Base-by-base conservation (phyloP, 2,888 invertebrate species). In the Orthosia gothica region DNA sequence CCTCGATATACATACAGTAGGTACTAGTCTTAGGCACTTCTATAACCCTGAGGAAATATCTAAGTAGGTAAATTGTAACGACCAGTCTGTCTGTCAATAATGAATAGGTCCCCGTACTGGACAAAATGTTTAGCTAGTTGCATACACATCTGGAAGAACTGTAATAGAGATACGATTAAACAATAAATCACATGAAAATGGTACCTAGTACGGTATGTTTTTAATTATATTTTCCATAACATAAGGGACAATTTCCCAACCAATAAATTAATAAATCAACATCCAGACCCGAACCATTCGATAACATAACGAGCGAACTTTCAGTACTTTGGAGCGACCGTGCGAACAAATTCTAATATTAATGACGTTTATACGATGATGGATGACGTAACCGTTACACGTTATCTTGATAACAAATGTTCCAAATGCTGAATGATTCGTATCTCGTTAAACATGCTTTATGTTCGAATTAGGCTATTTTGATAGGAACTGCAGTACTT, bases 271-370 rank as follows among this genome's bases (percentile, higher is more conserved):
- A 40, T 59, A 71, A 70, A 66, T 83, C 45, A 63, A 70, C 71
- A 76, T 57, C 40, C 47, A 23, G 20, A 78, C 13, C n/a, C 15
- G 15, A 13, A 23, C 20, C 82, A 45, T 58, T 59, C 55, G 68
- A 66, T 61, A 81, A 52, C 26, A 26, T 81, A 84, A 85, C 76
- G 85, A 84, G 52, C 61, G 7, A 82, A 85, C 23, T 82, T 84
- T 15, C 49, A 50, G 26, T 50, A 61, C 74, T 80, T 80, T 7
- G 40, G 26, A 15, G 50, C 76, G 81, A 63, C 64, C 63, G 68
- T 54, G 64, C 68, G 64, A 81, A 82, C 70, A 84, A 84, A 87
- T 87, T 86, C 78, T 83, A 80, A 87, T 87, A 87, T 87, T 85
- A 87, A 86, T 87, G 88, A 87, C 86, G 75, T 75, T 62, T 78